phyloP scores from a whole-genome alignment of 30 jellyfish, hydroid and myxozoan species.

The Aurelia aurita complex sp. Pacific region DNA sequence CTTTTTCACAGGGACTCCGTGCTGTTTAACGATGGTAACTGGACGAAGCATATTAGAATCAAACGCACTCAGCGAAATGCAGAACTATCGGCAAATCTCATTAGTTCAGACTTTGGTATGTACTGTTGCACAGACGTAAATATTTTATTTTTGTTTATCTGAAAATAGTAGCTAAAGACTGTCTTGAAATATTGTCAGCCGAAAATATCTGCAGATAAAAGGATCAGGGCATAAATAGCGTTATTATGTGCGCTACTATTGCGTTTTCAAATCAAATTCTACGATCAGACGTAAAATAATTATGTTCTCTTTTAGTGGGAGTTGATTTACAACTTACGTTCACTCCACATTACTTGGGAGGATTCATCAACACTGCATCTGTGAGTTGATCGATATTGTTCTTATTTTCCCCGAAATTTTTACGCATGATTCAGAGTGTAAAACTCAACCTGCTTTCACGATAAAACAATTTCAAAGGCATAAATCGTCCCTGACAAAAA shows the following conservation, averaged over 20 bases:
- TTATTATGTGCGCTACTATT: too few relatives aligned
- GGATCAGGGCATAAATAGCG: too few relatives aligned
- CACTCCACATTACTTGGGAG: constrained; percentile 75
- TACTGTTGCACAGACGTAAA: not conserved
- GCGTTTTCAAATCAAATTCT: too few relatives aligned
- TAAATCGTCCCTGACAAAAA: too few relatives aligned
- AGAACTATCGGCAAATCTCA: constrained; percentile 60
- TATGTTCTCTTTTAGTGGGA: constrained; percentile 62
- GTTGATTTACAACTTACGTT: constrained; percentile 63
- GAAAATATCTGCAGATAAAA: too few relatives aligned
- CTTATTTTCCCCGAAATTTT: too few relatives aligned
- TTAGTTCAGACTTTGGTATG: constrained; percentile 78
- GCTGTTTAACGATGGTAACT: constrained; percentile 54
- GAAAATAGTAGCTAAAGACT: too few relatives aligned
- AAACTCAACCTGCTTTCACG: too few relatives aligned
- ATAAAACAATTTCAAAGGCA: too few relatives aligned
- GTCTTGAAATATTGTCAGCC: too few relatives aligned
- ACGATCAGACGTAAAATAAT: not conserved
- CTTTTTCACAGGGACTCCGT: constrained; percentile 49
- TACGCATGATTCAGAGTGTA: too few relatives aligned
- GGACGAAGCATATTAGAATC: constrained; percentile 60
- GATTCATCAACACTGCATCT: not conserved
- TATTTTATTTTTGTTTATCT: too few relatives aligned
- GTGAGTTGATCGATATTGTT: not conserved
- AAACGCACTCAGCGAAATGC: constrained; percentile 50